Evolutionary conservation across 1,140 invertebrate genomes (phyloP).

Genomic region (Leptinotarsa defecta): DNA sequence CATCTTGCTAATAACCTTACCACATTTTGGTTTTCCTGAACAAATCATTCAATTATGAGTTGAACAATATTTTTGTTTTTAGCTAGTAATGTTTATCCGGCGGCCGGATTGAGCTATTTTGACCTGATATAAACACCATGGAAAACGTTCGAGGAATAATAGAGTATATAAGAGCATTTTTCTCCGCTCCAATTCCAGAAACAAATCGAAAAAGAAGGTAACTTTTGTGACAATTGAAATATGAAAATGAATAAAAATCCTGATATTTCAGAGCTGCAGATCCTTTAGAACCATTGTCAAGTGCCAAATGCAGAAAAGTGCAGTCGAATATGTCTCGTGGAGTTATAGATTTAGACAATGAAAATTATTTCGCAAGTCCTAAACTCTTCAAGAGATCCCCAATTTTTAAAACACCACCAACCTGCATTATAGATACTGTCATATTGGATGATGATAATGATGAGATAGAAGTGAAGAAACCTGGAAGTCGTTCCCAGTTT

Average conservation of each 20-base stretch:
- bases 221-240: not conserved
- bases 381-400: slow-evolving; percentile 19
- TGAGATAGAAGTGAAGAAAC: slow-evolving; percentile 31
- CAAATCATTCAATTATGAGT: no score
- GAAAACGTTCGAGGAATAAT: slow-evolving; percentile 27
- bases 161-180: slow-evolving; percentile 34
- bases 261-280: slow-evolving; percentile 28
- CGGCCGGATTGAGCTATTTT: not conserved
- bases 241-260: not conserved
- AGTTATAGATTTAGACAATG: slow-evolving; percentile 27
- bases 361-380: slow-evolving; percentile 12
- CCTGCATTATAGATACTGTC: slow-evolving; percentile 27
- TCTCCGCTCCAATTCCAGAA: slow-evolving; percentile 15
- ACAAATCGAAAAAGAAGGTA: slow-evolving; percentile 20
- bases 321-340: not conserved
- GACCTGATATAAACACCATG: slow-evolving; percentile 16
- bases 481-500: slow-evolving; percentile 9
- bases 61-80: no score
- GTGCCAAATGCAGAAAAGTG: slow-evolving; percentile 29
- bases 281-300: slow-evolving; percentile 18
- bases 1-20: no score
- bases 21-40: no score
- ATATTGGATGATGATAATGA: slow-evolving; percentile 40
- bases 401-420: slow-evolving; percentile 16
- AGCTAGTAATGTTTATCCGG: slow-evolving; percentile 8